These are phyloP conservation scores for Bufo gargarizans DNA, from an alignment of 2,113 vertebrate genomes.

Conservation along the genomic window DNA sequence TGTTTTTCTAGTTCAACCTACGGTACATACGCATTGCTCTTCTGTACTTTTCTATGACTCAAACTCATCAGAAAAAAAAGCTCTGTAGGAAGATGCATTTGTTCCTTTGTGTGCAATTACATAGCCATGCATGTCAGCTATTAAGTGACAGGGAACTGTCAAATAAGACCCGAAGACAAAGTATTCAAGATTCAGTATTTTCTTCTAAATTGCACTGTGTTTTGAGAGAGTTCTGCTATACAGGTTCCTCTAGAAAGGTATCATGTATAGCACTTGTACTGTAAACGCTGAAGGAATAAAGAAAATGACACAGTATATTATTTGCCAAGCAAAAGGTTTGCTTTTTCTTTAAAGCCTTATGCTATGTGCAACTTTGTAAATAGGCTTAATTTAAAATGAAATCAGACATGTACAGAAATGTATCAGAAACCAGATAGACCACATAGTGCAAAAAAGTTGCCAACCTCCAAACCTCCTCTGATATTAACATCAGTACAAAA, in stretches of 20 bases:
- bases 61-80: constrained; percentile 39
- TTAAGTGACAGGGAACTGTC: constrained; percentile 51
- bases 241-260: constrained; percentile 8
- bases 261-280: neutral
- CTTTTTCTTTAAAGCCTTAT: neutral
- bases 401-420: too few species aligned
- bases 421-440: too few species aligned
- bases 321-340: neutral
- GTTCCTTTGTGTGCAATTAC: constrained; percentile 46
- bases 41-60: constrained; percentile 25
- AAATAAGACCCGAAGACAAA: constrained; percentile 39
- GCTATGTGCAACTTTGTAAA: neutral
- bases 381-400: too few species aligned
- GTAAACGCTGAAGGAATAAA: neutral
- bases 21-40: constrained; percentile 1
- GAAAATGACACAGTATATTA: neutral
- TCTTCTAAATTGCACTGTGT: constrained; percentile 37
- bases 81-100: constrained; percentile 52
- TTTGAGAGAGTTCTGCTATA: neutral
- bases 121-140: constrained; percentile 39
- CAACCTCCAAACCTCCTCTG: too few species aligned
- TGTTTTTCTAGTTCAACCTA: constrained; percentile 40
- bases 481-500: too few species aligned
- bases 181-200: constrained; percentile 31
- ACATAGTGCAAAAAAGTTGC: too few species aligned